Conservation (phyloP, 2,888 invertebrate genomes). For the Ametastegia equiseti region DNA sequence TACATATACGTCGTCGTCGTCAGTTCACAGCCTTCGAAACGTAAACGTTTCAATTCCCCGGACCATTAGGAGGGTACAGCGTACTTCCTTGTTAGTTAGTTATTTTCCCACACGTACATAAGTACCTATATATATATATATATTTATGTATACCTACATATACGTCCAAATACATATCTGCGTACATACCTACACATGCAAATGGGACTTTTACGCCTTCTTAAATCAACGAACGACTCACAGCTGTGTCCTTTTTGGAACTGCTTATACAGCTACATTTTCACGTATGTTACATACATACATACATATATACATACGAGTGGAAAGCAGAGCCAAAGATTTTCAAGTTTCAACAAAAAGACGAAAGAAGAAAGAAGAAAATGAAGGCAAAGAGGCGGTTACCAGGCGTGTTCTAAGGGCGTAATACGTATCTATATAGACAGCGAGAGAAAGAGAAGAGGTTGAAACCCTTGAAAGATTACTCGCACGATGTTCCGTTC, state of each 20-base stretch:
- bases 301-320: too few species aligned
- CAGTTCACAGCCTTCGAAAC: conserved; percentile 14
- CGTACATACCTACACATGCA: neutral
- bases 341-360: neutral
- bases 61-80: conserved; percentile 16
- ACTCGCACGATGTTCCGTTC: neutral
- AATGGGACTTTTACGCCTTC: neutral
- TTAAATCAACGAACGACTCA: conserved; percentile 11
- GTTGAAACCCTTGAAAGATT: conserved; percentile 37
- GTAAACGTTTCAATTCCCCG: conserved; percentile 29
- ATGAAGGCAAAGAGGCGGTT: too few species aligned
- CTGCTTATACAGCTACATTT: neutral
- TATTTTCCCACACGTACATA: conserved; percentile 17
- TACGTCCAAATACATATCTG: neutral
- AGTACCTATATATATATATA: neutral
- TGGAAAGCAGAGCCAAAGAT: too few species aligned
- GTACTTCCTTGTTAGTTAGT: conserved; percentile 37
- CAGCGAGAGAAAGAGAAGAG: neutral
- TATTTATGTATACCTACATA: neutral
- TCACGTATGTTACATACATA: too few species aligned
- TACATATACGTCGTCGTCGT: conserved; percentile 13
- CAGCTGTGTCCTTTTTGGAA: neutral
- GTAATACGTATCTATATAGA: too few species aligned
- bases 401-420: too few species aligned
- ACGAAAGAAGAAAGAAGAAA: too few species aligned